Conservation (phyloP, 2,113 vertebrate species). For the Morone saxatilis region DNA sequence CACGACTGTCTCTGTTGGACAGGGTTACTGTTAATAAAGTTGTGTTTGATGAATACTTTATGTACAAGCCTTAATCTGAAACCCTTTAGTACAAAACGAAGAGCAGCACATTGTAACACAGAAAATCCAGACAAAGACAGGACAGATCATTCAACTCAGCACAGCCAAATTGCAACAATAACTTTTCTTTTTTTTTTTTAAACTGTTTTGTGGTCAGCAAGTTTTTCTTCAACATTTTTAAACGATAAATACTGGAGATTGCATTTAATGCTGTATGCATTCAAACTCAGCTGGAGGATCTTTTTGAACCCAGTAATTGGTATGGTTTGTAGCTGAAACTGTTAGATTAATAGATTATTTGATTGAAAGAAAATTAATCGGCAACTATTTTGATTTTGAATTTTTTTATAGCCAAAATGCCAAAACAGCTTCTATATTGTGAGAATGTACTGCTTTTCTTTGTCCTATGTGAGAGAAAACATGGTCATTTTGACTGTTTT, state of each 20-base stretch:
- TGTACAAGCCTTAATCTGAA: constrained; percentile 59
- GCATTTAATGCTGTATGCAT: constrained; percentile 16
- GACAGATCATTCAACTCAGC: constrained; percentile 61
- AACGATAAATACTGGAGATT: constrained; percentile 28
- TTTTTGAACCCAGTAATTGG: neutral
- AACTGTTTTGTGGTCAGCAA: constrained; percentile 9
- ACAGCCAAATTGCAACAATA: constrained; percentile 38
- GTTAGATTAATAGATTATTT: neutral
- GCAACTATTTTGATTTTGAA: neutral
- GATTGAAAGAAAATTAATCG: neutral
- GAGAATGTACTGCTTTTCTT: neutral
- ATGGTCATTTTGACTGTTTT: neutral
- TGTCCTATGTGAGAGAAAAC: neutral
- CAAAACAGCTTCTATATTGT: neutral
- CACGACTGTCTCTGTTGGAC: constrained; percentile 26
- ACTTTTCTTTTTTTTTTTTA: neutral
- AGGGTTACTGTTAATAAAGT: constrained; percentile 62
- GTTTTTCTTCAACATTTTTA: constrained; percentile 23
- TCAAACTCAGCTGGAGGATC: neutral
- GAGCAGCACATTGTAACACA: constrained; percentile 62
- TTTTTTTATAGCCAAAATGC: neutral
- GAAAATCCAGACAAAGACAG: constrained; percentile 51
- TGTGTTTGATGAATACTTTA: constrained; percentile 49
- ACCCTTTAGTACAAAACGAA: constrained; percentile 63
- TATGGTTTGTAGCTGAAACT: neutral